Evolutionary conservation across 2,888 invertebrate genomes (phyloP).

Genomic region (Eristalis intricaria): DNA sequence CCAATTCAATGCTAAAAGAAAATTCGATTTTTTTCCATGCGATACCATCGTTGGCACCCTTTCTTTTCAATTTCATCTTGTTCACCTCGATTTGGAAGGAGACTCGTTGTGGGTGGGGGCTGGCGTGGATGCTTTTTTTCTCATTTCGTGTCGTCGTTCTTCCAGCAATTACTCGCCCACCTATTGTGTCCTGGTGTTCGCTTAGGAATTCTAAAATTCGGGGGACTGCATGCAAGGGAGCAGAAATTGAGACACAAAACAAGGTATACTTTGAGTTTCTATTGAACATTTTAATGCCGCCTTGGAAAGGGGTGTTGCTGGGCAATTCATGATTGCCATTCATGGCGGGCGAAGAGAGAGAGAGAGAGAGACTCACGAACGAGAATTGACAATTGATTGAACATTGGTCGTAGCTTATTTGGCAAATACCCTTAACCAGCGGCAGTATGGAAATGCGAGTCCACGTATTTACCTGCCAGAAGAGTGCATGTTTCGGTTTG

Average conservation of each 20-base stretch:
- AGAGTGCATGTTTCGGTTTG: not conserved
- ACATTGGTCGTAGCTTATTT: not conserved
- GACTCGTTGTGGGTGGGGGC: not conserved
- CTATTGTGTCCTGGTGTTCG: constrained; percentile 28
- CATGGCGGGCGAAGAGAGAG: too few species aligned
- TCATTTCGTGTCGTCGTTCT: not conserved
- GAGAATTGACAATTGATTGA: not conserved
- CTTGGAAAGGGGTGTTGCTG: not conserved
- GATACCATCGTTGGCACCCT: constrained; percentile 34
- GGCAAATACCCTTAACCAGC: too few species aligned
- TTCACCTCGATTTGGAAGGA: not conserved
- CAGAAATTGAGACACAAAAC: constrained; percentile 18
- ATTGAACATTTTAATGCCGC: not conserved
- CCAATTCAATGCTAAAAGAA: constrained; percentile 15
- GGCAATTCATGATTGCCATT: not conserved
- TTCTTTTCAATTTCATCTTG: constrained; percentile 20
- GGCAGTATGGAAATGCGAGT: not conserved
- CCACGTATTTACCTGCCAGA: not conserved
- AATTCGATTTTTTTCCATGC: constrained; percentile 16
- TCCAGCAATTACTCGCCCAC: constrained; percentile 40
- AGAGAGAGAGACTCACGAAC: not conserved
- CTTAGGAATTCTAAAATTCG: constrained; percentile 11
- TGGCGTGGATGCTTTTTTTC: not conserved
- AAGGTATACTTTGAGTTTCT: not conserved
- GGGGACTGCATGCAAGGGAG: not conserved